Evolutionary conservation across 2,113 vertebrate genomes (phyloP).

Genomic region (Ariopsis seemanni): DNA sequence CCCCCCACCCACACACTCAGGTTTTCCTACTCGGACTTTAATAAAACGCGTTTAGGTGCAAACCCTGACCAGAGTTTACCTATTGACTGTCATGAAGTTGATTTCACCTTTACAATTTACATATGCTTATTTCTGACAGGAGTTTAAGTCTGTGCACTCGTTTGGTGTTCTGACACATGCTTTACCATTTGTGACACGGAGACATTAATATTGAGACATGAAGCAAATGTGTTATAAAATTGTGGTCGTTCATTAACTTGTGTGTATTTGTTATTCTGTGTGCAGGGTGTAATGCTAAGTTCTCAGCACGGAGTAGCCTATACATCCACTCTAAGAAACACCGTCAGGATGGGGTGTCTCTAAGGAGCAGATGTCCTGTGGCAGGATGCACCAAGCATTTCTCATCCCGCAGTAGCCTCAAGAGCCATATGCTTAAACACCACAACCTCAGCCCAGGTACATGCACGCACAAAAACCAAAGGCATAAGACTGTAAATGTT

Average conservation of each 20-base stretch:
- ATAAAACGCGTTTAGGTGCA: background rate
- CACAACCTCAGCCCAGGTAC: conserved; percentile 87
- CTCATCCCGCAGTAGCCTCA: conserved; percentile 91
- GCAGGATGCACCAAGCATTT: conserved; percentile 89
- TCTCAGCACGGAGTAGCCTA: conserved; percentile 95
- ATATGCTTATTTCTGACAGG: background rate
- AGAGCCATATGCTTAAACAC: conserved; percentile 90
- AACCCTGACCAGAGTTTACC: background rate
- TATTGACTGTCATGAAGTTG: background rate
- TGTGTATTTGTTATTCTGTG: background rate
- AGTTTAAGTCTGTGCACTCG: background rate
- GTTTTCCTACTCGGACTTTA: background rate
- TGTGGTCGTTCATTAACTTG: background rate
- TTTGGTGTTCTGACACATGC: background rate
- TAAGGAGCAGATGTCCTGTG: conserved; percentile 87
- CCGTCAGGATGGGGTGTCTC: conserved; percentile 80
- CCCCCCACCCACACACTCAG: too few species aligned
- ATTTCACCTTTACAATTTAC: background rate
- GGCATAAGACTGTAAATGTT: background rate
- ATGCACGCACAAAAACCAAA: background rate
- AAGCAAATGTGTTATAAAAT: background rate
- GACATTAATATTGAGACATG: background rate
- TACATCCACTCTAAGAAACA: conserved; percentile 99
- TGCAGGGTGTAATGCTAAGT: conserved; percentile 91
- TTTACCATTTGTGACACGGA: background rate